A percentile compares a stretch with the other conserved stretches of the same genome.
These are phyloP conservation scores for Anarrhichthys ocellatus DNA, from an alignment of 2,113 vertebrate species.

Conservation along the genomic window DNA sequence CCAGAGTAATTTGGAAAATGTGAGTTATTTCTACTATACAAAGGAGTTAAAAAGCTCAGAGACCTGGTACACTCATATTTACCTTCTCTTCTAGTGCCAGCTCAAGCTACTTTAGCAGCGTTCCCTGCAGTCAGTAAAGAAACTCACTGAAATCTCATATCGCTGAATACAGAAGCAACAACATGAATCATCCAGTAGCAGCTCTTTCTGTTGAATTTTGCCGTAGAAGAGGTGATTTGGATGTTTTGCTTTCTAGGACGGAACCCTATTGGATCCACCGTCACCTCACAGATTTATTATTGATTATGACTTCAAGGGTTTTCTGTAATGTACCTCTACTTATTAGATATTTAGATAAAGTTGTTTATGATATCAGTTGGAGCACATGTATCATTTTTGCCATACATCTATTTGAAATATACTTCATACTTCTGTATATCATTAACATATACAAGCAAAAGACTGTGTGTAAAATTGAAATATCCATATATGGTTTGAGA, in stretches of 20 bases:
- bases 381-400: neutral
- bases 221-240: neutral
- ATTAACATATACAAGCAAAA: neutral
- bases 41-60: neutral
- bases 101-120: no score
- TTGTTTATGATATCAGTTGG: neutral
- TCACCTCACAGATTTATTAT: neutral
- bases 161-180: neutral
- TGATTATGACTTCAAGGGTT: neutral
- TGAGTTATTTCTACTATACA: neutral
- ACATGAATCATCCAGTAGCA: neutral
- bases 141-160: no score
- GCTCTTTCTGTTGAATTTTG: neutral
- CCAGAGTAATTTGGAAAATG: neutral
- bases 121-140: no score
- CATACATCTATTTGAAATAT: neutral
- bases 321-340: neutral
- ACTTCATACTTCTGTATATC: neutral
- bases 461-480: no score
- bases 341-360: neutral
- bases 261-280: neutral
- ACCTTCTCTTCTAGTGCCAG: no score
- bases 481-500: no score
- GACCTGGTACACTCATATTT: no score
- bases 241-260: neutral